A percentile compares a stretch with the other conserved stretches of the same genome.
Evolutionary conservation across 1,140 invertebrate genomes (phyloP).

Genomic region (Lucilia cuprina): DNA sequence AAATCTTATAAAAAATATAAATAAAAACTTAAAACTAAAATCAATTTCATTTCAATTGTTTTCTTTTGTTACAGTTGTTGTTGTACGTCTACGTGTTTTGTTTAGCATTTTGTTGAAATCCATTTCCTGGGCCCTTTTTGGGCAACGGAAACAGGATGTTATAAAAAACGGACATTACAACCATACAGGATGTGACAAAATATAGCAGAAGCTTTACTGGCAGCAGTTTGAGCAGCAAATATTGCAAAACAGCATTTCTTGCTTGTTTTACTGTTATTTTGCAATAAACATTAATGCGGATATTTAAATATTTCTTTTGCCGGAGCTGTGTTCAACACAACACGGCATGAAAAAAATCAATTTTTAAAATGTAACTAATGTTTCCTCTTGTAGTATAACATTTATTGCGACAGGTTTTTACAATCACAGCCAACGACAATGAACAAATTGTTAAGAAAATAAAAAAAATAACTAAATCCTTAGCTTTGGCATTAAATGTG

Average conservation of each 20-base stretch:
- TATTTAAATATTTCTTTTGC: neutral
- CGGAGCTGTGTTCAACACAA: neutral
- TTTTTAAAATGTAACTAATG: neutral
- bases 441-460: neutral
- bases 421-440: neutral
- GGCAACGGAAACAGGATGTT: slow-evolving; percentile 20
- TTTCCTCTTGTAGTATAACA: neutral
- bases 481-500: too few species aligned
- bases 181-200: slow-evolving; percentile 16
- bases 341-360: neutral
- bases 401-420: neutral
- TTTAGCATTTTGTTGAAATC: slow-evolving; percentile 18
- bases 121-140: slow-evolving; percentile 26
- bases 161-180: slow-evolving; percentile 25
- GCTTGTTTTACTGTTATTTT: neutral
- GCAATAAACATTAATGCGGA: slow-evolving; percentile 14
- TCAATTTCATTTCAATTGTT: neutral
- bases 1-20: neutral
- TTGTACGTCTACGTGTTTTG: neutral
- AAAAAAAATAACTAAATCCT: neutral
- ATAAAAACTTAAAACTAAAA: neutral
- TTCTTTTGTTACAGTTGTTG: neutral
- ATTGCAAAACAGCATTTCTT: neutral
- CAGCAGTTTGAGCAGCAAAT: neutral
- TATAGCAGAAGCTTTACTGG: neutral